Evolutionary conservation across 35 echinoderm and acorn worm genomes (phyloP).

Genomic region (Eucidaris tribuloides): DNA sequence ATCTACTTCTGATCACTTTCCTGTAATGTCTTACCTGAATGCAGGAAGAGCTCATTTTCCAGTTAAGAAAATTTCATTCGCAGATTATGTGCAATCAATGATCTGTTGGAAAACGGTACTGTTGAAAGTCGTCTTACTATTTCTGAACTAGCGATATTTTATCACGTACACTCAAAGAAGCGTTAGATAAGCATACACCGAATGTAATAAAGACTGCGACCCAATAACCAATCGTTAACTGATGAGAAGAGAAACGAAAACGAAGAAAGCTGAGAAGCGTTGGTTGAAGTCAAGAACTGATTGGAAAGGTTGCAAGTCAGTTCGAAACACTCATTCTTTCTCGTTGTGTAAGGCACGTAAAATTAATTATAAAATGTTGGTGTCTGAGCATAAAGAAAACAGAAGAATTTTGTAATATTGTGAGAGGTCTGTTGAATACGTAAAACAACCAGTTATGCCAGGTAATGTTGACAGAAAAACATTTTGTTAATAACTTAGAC

Average conservation of each 20-base stretch:
- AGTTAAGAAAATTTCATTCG: background rate
- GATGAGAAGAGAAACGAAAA: background rate
- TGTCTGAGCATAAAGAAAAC: slow-evolving; percentile 12
- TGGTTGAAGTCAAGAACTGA: slow-evolving; percentile 13
- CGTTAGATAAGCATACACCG: slow-evolving; percentile 8
- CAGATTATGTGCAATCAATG: slow-evolving; percentile 19
- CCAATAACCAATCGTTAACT: background rate
- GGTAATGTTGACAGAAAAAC: background rate
- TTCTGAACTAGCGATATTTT: background rate
- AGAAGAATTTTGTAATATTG: background rate
- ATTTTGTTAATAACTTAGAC: slow-evolving; percentile 6
- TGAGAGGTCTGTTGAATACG: slow-evolving; percentile 11
- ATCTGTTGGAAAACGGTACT: background rate
- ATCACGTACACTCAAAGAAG: background rate
- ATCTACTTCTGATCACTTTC: slow-evolving; percentile 15
- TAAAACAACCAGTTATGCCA: slow-evolving; percentile 8
- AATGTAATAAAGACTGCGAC: background rate
- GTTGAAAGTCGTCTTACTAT: slow-evolving; percentile 9
- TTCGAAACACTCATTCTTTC: background rate
- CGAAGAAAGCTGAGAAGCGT: slow-evolving; percentile 1
- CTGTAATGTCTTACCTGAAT: slow-evolving; percentile 30
- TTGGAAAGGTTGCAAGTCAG: slow-evolving; percentile 5
- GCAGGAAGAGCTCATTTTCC: background rate
- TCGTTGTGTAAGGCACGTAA: slow-evolving; percentile 7
- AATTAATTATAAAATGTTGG: background rate